Evolutionary conservation across 2,888 invertebrate genomes (phyloP).

Genomic region (Lissonota sp.): DNA sequence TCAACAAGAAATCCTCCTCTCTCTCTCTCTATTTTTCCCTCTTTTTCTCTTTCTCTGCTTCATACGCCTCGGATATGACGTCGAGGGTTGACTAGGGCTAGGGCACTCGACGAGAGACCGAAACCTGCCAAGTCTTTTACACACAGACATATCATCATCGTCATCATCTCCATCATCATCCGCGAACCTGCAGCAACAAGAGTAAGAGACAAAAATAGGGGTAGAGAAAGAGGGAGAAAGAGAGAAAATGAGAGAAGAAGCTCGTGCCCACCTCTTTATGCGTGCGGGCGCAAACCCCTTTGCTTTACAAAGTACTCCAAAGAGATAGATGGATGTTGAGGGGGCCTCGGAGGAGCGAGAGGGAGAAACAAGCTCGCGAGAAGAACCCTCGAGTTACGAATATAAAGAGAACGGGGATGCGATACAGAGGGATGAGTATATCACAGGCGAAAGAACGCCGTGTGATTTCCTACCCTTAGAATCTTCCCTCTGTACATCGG

Average conservation of each 20-base stretch:
- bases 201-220: too few species aligned
- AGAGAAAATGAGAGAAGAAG: conserved; percentile 32
- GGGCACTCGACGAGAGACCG: conserved; percentile 69
- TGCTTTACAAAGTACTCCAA: conserved; percentile 69
- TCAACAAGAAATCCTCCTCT: conserved; percentile 37
- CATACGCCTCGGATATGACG: conserved; percentile 67
- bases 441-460: conserved; percentile 7
- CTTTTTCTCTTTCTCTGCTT: conserved; percentile 55
- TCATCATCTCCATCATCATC: conserved; percentile 14
- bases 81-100: conserved; percentile 77
- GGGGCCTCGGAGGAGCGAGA: conserved; percentile 55
- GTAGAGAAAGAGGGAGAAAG: neutral
- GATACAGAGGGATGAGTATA: conserved; percentile 9
- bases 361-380: conserved; percentile 35
- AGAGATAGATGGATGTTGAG: conserved; percentile 56
- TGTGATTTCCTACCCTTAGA: conserved; percentile 25
- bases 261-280: conserved; percentile 29
- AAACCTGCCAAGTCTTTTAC: conserved; percentile 20
- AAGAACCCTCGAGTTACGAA: conserved; percentile 50
- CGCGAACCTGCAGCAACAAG: conserved; percentile 33
- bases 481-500: conserved; percentile 3
- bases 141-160: neutral
- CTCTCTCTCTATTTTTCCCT: conserved; percentile 11
- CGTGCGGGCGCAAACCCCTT: conserved; percentile 60
- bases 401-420: conserved; percentile 24